These are phyloP conservation scores for Xanthorhoe spadicearia DNA, from an alignment of 2,888 invertebrate genomes.

Conservation along the genomic window DNA sequence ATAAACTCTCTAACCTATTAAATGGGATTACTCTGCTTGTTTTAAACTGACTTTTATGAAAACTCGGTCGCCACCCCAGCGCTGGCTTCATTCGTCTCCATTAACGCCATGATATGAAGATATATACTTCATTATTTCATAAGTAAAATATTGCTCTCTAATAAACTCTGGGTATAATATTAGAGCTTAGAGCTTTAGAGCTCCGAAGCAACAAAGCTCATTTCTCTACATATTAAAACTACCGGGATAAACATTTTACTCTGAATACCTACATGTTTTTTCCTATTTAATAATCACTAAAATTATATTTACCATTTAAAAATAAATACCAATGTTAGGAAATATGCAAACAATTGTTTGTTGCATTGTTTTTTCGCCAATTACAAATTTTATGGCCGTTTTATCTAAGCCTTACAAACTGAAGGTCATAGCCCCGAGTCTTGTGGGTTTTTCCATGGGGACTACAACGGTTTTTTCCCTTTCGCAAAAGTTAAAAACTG, in stretches of 20 bases:
- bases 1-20: not conserved
- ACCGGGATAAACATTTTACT: too few relatives aligned
- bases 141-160: slow-evolving; percentile 5
- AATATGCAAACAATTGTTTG: too few relatives aligned
- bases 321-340: too few relatives aligned
- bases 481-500: not conserved
- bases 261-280: too few relatives aligned
- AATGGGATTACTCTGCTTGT: not conserved
- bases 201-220: too few relatives aligned
- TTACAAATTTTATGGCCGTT: too few relatives aligned
- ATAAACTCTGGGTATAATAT: not conserved
- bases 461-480: not conserved
- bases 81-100: slow-evolving; percentile 14
- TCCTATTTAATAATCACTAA: too few relatives aligned
- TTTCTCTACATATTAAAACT: too few relatives aligned
- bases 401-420: not conserved
- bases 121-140: slow-evolving; percentile 3
- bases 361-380: too few relatives aligned
- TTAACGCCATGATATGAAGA: slow-evolving; percentile 16
- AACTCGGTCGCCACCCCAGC: not conserved
- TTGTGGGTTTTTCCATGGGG: not conserved
- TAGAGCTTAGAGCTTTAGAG: not conserved
- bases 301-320: too few relatives aligned
- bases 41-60: slow-evolving; percentile 1
- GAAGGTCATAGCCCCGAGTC: not conserved